These are phyloP conservation scores for Trachemys scripta DNA, from an alignment of 2,113 vertebrate genomes.

Conservation along the genomic window DNA sequence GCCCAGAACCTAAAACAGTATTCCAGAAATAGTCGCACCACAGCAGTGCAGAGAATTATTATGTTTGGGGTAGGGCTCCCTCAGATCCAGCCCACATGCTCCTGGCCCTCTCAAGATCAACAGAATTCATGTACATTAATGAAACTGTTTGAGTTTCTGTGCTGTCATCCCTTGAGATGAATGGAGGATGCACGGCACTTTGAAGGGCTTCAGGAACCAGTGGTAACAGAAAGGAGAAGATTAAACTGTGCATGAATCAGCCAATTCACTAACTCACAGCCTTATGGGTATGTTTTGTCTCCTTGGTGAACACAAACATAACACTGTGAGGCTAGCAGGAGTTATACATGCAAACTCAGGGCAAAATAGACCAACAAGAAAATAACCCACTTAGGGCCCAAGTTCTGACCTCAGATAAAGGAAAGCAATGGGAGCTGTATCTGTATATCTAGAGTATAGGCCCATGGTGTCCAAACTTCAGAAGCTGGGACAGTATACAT, in stretches of 20 bases:
- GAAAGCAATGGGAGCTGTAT: neutral
- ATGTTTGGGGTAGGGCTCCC: neutral
- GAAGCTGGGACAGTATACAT: neutral
- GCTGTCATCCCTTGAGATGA: neutral
- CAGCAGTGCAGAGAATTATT: fast-evolving
- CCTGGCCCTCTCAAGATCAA: neutral
- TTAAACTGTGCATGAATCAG: neutral
- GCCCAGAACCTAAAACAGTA: neutral
- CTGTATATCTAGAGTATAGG: neutral
- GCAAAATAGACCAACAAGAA: neutral
- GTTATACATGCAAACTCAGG: neutral
- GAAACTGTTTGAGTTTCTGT: neutral
- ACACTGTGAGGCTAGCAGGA: neutral
- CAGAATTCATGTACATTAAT: fast-evolving
- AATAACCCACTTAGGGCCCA: neutral
- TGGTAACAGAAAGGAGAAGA: neutral
- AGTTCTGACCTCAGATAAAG: neutral
- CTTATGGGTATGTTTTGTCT: neutral
- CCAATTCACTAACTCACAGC: neutral
- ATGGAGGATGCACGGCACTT: neutral
- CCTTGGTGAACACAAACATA: neutral
- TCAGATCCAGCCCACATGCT: neutral
- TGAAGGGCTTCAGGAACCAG: neutral
- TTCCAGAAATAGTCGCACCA: neutral
- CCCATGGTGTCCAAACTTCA: neutral